Evolutionary conservation across 2,113 vertebrate genomes (phyloP), one percentile per base, ranked within the genome.

Genomic region (Hiodon tergisus): DNA sequence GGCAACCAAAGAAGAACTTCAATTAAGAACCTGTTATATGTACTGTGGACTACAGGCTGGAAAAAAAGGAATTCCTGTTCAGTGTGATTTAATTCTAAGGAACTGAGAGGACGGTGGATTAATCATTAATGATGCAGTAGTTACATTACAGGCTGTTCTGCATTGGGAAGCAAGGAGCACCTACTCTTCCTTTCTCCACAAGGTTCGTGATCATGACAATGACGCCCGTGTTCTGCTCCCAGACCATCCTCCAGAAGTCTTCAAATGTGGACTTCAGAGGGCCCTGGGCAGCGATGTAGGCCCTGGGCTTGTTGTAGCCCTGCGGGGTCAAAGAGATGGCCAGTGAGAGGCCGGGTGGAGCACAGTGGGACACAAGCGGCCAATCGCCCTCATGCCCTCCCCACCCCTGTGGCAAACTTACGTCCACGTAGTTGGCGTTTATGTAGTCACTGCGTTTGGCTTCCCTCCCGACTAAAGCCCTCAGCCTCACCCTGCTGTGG

Each of bases 231-330:
- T 97, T 98, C 85, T 98, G 97, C 85, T 99, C 97, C 98, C 98
- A 99, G 86, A 99, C 92, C 98, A 99, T 99, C 83, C 97, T 95
- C 98, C 98, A 99, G 83, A 99, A 99, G 88, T 99, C 98, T 89
- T 98, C 98, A 85, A 99, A 99, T 2, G 98, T 99, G 55, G 98
- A 95, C 85, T 98, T 99, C 78, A 99, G 92, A 81, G 98, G 98
- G 79, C 98, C 98, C 88, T 99, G 98, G 80, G 98, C 95, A 76
- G 98, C 98, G 47, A 99, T 97, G 82, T 99, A 99, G 75, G 96
- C 95, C 90, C 95, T 93, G 75, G 94, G 91, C 88, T 90, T 94
- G 90, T 99, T 99, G 90, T 98, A 99, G 76, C 97, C 95, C 98
- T 99, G 92, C 84, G 88, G 85, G 67, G 90, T 85, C 85, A 54